Base-by-base conservation (phyloP, 2,113 vertebrate genomes). In the Plectropomus leopardus region DNA sequence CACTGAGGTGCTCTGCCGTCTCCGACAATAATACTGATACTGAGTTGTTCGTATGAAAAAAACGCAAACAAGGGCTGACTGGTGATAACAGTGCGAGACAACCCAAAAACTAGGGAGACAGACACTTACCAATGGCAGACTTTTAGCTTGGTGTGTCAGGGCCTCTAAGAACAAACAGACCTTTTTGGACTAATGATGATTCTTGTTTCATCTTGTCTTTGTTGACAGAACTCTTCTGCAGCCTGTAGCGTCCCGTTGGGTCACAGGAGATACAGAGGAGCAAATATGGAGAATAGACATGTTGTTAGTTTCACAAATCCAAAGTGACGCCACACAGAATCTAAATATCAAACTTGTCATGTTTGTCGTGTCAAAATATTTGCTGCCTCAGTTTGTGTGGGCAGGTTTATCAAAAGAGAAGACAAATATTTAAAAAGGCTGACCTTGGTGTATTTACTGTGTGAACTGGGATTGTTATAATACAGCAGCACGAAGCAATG, bases 231-330 rank as follows among this genome's bases (percentile, higher is more conserved):
- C n/a, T n/a, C n/a, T n/a, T n/a, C n/a, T n/a, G 60, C 32, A 7
- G 65, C 26, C 44, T 28, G 11, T 45, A 4, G 53, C n/a, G 26
- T 50, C 76, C 23, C 23, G 61, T 19, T 47, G 48, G 44, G 36
- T 15, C 53, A 53, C 54, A 2, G 60, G 4, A 42, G 61, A 34
- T 5, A n/a, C 36, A 44, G 19, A 30, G 24, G 15, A 53, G 45
- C 53, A 71, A 88, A 84, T n/a, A 68, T 19, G 9, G 65, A 82
- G 15, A 44, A 24, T 13, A 61, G 73, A 83, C 82, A 72, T 34
- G 54, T 28, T n/a, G n/a, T n/a, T 9, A 10, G 13, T 50, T 3
- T 57, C 0, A 60, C 30, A 72, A 32, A 73, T 68, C 24, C 44
- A 58, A 63, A 50, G 14, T 3, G 24, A 76, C 68, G 24, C 9